These are phyloP conservation scores for Herpailurus yagouaroundi DNA, from an alignment of 2,113 vertebrate genomes.

Conservation along the genomic window DNA sequence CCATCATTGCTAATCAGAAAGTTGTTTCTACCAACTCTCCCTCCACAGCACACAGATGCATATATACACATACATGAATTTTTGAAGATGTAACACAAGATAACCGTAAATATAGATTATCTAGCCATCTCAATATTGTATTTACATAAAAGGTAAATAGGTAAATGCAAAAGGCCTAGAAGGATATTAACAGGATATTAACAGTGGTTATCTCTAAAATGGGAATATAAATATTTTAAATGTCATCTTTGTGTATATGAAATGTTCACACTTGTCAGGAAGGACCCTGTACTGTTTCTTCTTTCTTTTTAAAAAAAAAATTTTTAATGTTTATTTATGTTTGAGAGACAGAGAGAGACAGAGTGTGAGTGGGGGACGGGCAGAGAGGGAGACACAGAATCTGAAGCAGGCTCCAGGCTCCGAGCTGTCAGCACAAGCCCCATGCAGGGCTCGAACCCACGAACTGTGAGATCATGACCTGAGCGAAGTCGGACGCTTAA, in stretches of 20 bases:
- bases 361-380: too few relatives aligned
- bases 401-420: too few relatives aligned
- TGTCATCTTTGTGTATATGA: slow-evolving; percentile 3
- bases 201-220: background rate
- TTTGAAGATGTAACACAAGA: background rate
- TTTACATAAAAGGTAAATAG: background rate
- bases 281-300: background rate
- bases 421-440: too few relatives aligned
- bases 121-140: background rate
- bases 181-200: background rate
- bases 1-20: background rate
- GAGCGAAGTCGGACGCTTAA: too few relatives aligned
- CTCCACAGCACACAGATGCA: background rate
- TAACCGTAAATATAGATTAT: background rate
- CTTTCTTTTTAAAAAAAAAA: background rate
- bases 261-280: background rate
- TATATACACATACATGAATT: background rate
- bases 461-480: too few relatives aligned
- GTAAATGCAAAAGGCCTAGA: background rate
- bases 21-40: background rate
- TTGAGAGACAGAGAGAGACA: too few relatives aligned
- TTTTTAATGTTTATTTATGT: too few relatives aligned
- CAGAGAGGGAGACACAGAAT: too few relatives aligned
- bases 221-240: background rate
- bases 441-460: too few relatives aligned